Percentiles rank a stretch among this genome's conserved stretches.
phyloP scores from a whole-genome alignment of 2,797 vertebrate genomes.

The Aulostomus chinensis region DNA sequence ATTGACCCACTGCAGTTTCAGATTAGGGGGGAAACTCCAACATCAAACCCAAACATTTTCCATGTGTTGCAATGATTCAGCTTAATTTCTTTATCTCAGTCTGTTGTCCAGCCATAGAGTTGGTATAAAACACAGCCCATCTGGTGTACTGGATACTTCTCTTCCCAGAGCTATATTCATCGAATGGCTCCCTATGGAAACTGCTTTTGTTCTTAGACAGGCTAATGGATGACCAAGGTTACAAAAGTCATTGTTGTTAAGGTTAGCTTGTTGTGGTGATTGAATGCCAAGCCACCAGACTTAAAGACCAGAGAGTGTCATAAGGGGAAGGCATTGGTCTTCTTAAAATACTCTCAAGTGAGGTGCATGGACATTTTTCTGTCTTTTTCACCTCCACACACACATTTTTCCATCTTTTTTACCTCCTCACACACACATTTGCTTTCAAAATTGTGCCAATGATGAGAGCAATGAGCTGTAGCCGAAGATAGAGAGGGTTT shows the following conservation, averaged over 20 bases:
- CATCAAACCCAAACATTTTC: constrained; percentile 27
- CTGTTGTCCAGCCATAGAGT: constrained; percentile 60
- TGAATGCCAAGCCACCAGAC: constrained; percentile 43
- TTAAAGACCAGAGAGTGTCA: constrained; percentile 34
- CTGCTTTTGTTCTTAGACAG: constrained; percentile 69
- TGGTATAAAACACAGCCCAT: constrained; percentile 59
- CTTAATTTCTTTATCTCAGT: constrained; percentile 40
- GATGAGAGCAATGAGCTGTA: constrained; percentile 52
- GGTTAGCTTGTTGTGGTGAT: constrained; percentile 63
- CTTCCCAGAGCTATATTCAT: constrained; percentile 60
- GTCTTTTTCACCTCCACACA: background rate
- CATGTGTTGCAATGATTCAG: constrained; percentile 43
- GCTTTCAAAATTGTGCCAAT: constrained; percentile 37
- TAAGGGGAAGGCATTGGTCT: constrained; percentile 24
- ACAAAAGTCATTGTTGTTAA: constrained; percentile 63
- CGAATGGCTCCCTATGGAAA: constrained; percentile 74
- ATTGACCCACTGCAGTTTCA: constrained; percentile 39
- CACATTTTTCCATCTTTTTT: constrained; percentile 12
- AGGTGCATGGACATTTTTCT: constrained; percentile 1
- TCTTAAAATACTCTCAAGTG: constrained; percentile 38
- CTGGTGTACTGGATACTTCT: constrained; percentile 67
- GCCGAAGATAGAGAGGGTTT: constrained; percentile 26
- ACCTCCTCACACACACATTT: background rate
- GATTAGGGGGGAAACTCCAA: constrained; percentile 25
- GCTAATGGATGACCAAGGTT: constrained; percentile 73